phyloP scores from a whole-genome alignment of 2,888 invertebrate genomes.

The Mongoloraphidia duomilia region DNA sequence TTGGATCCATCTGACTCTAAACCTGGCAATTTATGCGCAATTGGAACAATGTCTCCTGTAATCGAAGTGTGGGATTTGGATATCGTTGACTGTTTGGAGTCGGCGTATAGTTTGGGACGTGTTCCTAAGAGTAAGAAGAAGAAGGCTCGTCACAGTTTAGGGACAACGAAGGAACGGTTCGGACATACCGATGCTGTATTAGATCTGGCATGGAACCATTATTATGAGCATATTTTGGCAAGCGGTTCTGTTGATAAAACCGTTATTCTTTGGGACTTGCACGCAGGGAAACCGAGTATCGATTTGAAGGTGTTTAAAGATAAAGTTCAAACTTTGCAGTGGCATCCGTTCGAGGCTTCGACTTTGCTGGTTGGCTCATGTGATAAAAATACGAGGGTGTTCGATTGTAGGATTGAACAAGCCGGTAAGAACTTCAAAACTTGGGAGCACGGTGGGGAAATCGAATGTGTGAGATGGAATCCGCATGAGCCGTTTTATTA shows the following conservation, averaged over 20 bases:
- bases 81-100: slow-evolving; percentile 79
- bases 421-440: slow-evolving; percentile 37
- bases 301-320: slow-evolving; percentile 60
- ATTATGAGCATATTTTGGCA: slow-evolving; percentile 69
- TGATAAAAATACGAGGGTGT: slow-evolving; percentile 64
- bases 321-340: slow-evolving; percentile 70
- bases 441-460: slow-evolving; percentile 67
- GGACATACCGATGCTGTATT: slow-evolving; percentile 88
- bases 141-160: not conserved
- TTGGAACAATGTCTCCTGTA: slow-evolving; percentile 83
- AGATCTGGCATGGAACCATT: slow-evolving; percentile 80
- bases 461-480: slow-evolving; percentile 81
- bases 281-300: slow-evolving; percentile 59
- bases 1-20: slow-evolving; percentile 64
- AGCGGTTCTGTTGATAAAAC: slow-evolving; percentile 87
- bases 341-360: slow-evolving; percentile 74
- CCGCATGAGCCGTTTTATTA: slow-evolving; percentile 62
- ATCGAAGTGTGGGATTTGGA: slow-evolving; percentile 98
- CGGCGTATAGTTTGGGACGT: slow-evolving; percentile 64
- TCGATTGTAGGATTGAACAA: slow-evolving; percentile 56
- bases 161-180: no score
- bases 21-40: slow-evolving; percentile 73
- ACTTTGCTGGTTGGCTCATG: slow-evolving; percentile 71
- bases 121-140: not conserved
- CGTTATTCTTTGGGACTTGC: slow-evolving; percentile 84